phyloP scores from a whole-genome alignment of 2,888 invertebrate genomes.

The Melipona beecheii region DNA sequence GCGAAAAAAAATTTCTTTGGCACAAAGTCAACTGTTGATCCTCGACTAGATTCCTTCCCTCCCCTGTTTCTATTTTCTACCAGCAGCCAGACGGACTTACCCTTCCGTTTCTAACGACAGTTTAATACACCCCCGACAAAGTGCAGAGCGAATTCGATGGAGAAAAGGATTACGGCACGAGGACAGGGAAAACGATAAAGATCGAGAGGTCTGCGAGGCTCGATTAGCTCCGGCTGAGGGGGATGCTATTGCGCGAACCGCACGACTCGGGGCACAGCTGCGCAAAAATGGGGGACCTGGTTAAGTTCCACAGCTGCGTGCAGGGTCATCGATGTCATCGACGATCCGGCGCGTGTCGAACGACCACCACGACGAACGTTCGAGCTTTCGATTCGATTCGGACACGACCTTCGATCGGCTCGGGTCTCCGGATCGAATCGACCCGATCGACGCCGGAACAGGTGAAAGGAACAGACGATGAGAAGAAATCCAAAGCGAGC shows the following conservation, averaged over 20 bases:
- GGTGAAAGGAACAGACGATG: conserved; percentile 29
- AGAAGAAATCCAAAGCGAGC: neutral
- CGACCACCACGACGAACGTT: conserved; percentile 30
- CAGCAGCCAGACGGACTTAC: neutral
- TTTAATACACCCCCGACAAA: conserved; percentile 76
- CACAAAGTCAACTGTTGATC: neutral
- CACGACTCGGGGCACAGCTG: conserved; percentile 74
- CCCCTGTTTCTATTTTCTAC: neutral
- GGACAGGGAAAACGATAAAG: conserved; percentile 63
- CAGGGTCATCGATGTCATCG: conserved; percentile 66
- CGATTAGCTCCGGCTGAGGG: conserved; percentile 65
- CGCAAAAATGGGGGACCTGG: conserved; percentile 68
- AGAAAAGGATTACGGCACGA: conserved; percentile 77
- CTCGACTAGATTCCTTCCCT: neutral
- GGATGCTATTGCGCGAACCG: conserved; percentile 53
- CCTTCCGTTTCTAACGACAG: conserved; percentile 69
- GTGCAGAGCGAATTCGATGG: conserved; percentile 77
- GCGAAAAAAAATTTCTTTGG: too few species aligned
- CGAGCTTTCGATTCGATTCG: conserved; percentile 56
- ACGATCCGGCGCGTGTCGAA: conserved; percentile 53
- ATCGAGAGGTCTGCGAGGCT: conserved; percentile 58
- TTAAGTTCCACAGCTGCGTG: conserved; percentile 75
- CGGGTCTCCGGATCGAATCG: conserved; percentile 47
- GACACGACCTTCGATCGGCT: conserved; percentile 33
- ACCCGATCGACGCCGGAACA: conserved; percentile 28